These are phyloP conservation scores for Drosophila buzzatii DNA, from an alignment of 2,888 invertebrate species.

Conservation along the genomic window DNA sequence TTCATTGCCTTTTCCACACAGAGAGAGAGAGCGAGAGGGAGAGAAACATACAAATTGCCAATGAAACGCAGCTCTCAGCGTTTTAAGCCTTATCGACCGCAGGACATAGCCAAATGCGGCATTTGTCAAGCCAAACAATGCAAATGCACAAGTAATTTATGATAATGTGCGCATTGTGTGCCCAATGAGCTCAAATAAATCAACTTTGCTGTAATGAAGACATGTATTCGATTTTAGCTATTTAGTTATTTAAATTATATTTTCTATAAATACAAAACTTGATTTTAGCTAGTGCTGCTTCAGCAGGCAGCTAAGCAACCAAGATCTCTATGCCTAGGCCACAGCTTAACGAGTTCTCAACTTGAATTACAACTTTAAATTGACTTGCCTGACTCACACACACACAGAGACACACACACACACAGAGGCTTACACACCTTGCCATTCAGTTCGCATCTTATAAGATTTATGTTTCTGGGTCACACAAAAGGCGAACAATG, in stretches of 20 bases:
- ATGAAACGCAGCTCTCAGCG: constrained; percentile 49
- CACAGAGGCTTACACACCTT: neutral
- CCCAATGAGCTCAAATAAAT: neutral
- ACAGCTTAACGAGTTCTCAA: constrained; percentile 46
- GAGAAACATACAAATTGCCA: constrained; percentile 43
- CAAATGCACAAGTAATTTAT: constrained; percentile 27
- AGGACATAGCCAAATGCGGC: constrained; percentile 17
- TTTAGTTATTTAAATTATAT: neutral
- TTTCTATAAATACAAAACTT: constrained; percentile 6
- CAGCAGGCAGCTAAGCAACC: neutral
- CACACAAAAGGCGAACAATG: constrained; percentile 55
- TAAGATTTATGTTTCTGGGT: constrained; percentile 57
- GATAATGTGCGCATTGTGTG: constrained; percentile 2
- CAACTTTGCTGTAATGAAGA: neutral
- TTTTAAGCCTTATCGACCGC: constrained; percentile 35
- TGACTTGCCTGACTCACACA: constrained; percentile 50
- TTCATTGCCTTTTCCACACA: constrained; percentile 54
- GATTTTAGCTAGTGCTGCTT: neutral
- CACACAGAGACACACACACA: neutral
- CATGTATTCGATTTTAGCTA: neutral
- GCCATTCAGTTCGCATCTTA: constrained; percentile 43
- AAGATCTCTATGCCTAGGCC: constrained; percentile 30
- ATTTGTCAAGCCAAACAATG: constrained; percentile 24
- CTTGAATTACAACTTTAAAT: constrained; percentile 66
- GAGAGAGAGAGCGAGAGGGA: constrained; percentile 10